Conservation (phyloP, 2,797 vertebrate species). For the Oophaga sylvatica region DNA sequence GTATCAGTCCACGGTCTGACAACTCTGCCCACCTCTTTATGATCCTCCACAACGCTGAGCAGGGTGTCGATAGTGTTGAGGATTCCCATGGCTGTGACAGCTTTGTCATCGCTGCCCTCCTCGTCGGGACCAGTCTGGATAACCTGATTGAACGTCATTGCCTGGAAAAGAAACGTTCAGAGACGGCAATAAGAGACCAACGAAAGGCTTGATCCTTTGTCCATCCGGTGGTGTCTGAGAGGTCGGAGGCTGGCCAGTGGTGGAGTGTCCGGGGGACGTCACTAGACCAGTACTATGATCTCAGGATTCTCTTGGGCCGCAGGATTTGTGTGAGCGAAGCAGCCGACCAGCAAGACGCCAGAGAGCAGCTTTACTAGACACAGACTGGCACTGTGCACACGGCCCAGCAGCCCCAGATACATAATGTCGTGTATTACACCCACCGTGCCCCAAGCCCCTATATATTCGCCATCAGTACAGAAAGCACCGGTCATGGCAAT, state of each 20-base stretch:
- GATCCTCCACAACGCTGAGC: conserved; percentile 98
- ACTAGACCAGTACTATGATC: conserved; percentile 97
- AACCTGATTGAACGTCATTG: conserved; percentile 99
- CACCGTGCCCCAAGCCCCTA: too few species aligned
- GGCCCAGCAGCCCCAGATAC: conserved; percentile 54
- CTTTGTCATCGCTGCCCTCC: conserved; percentile 98
- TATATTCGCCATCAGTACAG: too few species aligned
- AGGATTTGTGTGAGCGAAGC: conserved; percentile 82
- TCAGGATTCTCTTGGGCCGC: conserved; percentile 85
- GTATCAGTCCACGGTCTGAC: too few species aligned
- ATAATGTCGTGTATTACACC: too few species aligned
- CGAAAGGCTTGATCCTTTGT: conserved; percentile 68
- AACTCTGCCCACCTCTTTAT: conserved; percentile 88
- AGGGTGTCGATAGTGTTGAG: conserved; percentile 98
- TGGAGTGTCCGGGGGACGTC: conserved; percentile 77
- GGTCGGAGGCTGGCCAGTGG: conserved; percentile 81
- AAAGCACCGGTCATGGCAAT: neutral
- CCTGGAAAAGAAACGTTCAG: conserved; percentile 72
- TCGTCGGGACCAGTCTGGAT: conserved; percentile 98
- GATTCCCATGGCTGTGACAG: conserved; percentile 98
- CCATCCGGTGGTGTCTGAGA: conserved; percentile 76
- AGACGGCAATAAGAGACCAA: neutral
- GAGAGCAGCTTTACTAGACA: conserved; percentile 78
- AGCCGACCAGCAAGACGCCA: conserved; percentile 83
- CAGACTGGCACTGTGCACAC: conserved; percentile 86